Conservation (phyloP, 2,888 invertebrate species). For the Cosmorhoe ocellata region DNA sequence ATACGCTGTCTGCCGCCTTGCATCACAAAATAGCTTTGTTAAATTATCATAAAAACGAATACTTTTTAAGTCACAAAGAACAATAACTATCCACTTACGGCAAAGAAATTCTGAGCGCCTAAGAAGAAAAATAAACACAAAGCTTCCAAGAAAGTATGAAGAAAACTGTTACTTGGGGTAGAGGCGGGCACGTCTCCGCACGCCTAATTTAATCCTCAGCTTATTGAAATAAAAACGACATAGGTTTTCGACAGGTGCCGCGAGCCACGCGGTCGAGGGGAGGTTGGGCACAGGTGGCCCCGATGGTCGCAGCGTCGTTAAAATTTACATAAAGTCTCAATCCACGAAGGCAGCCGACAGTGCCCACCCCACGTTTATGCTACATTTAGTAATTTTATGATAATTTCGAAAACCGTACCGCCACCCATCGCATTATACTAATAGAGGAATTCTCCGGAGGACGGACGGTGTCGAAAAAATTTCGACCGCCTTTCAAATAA, state of each 20-base stretch:
- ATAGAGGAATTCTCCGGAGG: slow-evolving; percentile 73
- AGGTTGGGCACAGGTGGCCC: slow-evolving; percentile 73
- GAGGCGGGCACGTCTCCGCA: slow-evolving; percentile 64
- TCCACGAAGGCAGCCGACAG: slow-evolving; percentile 74
- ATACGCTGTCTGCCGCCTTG: background rate
- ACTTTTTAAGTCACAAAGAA: background rate
- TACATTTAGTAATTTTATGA: slow-evolving; percentile 84
- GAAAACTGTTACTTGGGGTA: slow-evolving; percentile 47
- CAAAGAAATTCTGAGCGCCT: background rate
- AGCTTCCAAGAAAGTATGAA: slow-evolving; percentile 49
- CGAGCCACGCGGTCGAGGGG: slow-evolving; percentile 50
- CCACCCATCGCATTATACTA: slow-evolving; percentile 83
- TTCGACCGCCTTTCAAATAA: slow-evolving; percentile 71
- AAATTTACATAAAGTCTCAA: slow-evolving; percentile 83
- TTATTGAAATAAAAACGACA: slow-evolving; percentile 82
- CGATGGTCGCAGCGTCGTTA: slow-evolving; percentile 83
- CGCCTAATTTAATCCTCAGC: slow-evolving; percentile 80
- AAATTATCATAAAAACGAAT: background rate
- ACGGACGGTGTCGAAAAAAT: slow-evolving; percentile 64
- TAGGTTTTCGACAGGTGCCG: slow-evolving; percentile 81
- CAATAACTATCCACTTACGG: background rate
- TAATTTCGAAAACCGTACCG: slow-evolving; percentile 81
- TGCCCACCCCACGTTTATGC: slow-evolving; percentile 81
- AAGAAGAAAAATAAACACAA: slow-evolving; percentile 15
- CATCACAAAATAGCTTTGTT: no score